These are phyloP conservation scores for Nemurella pictetii DNA, from an alignment of 2,888 invertebrate genomes.

Conservation along the genomic window DNA sequence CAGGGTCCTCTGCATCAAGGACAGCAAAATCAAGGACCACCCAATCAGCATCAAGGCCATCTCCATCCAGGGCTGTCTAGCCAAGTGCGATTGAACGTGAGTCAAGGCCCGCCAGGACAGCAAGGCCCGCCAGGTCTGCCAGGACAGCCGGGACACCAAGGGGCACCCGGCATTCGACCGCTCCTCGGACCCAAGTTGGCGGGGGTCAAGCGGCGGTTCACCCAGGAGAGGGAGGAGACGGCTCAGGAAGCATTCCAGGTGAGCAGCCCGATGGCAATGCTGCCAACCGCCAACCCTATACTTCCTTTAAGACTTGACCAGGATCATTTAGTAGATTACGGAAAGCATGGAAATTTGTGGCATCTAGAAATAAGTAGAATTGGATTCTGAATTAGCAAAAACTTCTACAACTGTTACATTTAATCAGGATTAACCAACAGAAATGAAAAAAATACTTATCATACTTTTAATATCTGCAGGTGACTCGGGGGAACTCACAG, in stretches of 20 bases:
- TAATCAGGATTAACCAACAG: too few species aligned
- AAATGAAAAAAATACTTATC: too few species aligned
- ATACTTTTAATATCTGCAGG: too few species aligned
- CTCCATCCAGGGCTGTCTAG: background rate
- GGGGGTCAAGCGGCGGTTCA: slow-evolving; percentile 39
- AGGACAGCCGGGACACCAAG: slow-evolving; percentile 18
- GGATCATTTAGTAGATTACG: too few species aligned
- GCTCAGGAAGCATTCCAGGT: slow-evolving; percentile 38
- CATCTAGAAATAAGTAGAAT: too few species aligned
- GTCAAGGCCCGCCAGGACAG: background rate
- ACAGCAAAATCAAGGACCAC: slow-evolving; percentile 27
- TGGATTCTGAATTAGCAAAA: too few species aligned
- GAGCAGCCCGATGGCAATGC: too few species aligned
- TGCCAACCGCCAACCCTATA: too few species aligned
- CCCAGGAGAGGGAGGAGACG: slow-evolving; percentile 37
- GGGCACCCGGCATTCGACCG: slow-evolving; percentile 4
- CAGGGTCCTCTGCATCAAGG: slow-evolving; percentile 30
- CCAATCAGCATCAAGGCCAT: slow-evolving; percentile 16
- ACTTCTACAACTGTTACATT: too few species aligned
- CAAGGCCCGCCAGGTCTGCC: background rate
- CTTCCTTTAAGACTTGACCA: too few species aligned
- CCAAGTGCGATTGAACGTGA: background rate
- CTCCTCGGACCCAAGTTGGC: slow-evolving; percentile 25
- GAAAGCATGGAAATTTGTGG: too few species aligned
- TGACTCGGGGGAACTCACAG: too few species aligned